A percentile compares a stretch with the other conserved stretches of the same genome.
These are phyloP conservation scores for Plusia festucae DNA, from an alignment of 2,888 invertebrate genomes.

Conservation along the genomic window DNA sequence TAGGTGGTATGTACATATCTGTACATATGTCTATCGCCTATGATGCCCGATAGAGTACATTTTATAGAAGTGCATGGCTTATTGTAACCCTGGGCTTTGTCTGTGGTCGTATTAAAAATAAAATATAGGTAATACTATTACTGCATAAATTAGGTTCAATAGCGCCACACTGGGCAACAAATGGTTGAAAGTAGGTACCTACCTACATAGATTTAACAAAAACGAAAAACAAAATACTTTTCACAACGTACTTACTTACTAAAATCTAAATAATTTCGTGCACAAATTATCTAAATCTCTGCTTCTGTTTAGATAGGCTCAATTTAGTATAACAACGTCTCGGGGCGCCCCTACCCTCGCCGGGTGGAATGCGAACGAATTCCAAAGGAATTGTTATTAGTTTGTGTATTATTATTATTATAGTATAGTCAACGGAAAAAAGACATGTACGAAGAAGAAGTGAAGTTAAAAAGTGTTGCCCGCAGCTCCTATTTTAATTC, in stretches of 20 bases:
- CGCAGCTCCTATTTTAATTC: too few species aligned
- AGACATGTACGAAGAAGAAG: background rate
- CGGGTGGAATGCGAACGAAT: slow-evolving; percentile 49
- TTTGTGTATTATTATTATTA: slow-evolving; percentile 29
- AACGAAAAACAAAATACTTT: too few species aligned
- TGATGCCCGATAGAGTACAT: too few species aligned
- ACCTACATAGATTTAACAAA: background rate
- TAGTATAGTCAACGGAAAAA: background rate
- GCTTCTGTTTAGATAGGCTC: slow-evolving; percentile 20
- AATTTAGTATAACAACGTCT: slow-evolving; percentile 39
- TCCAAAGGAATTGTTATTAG: slow-evolving; percentile 46
- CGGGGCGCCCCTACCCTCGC: slow-evolving; percentile 26
- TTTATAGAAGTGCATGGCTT: too few species aligned
- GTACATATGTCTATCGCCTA: too few species aligned
- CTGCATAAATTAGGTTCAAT: too few species aligned
- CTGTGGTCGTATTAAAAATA: too few species aligned
- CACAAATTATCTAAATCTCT: slow-evolving; percentile 5
- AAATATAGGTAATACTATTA: too few species aligned
- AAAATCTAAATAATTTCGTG: slow-evolving; percentile 10
- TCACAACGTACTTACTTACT: background rate
- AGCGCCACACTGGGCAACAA: too few species aligned
- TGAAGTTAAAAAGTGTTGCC: background rate
- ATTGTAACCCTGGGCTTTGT: too few species aligned
- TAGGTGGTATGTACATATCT: too few species aligned
- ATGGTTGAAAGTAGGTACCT: background rate